Evolutionary conservation across 2,113 vertebrate species (phyloP), one percentile per base, ranked within the genome.

Genomic region (Microcebus tavaratra): DNA sequence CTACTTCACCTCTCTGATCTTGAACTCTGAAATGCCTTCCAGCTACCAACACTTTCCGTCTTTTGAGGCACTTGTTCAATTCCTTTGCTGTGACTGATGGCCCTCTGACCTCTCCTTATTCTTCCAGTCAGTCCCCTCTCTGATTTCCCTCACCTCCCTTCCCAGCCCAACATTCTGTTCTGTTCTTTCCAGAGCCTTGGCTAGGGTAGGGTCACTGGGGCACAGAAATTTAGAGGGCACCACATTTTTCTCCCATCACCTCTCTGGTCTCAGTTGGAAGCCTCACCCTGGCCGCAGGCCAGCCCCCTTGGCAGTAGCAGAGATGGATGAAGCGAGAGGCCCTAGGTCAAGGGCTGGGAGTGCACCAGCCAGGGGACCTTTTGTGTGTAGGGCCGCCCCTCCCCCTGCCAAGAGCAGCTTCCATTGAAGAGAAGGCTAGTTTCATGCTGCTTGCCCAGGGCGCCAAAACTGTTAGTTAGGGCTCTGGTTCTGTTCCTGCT

Each of bases 241-340:
- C 61, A 42, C 96, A 97, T 97, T 97, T 98, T 98, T 98, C 97
- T 98, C 97, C 96, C 97, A 97, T 89, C 96, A 97, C 95, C 87
- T 97, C 96, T 94, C 96, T 93, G 86, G 95, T 92, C 96, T 97
- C 94, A 70, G n/a, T 94, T 96, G 91, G 95, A 97, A 97, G 95
- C 90, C 86, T 97, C 63, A 83, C 91, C 86, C 95, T 97, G 96
- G 97, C 97, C 86, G 50, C 79, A 78, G 89, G 93, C 97, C 97
- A 98, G 91, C 89, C 68, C 70, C 91, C 17, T 97, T 97, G 97
- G 95, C 93, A 98, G 93, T 95, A 21, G 0, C 36, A 31, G 96
- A 97, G 97, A 97, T 98, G 96, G 96, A 98, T 97, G 96, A 95
- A 98, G 82, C 1, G 8, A 92, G 91, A 97, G 95, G 85, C 96